Evolutionary conservation across 1,140 invertebrate species (phyloP).

Genomic region (Luehdorfia chinensis): DNA sequence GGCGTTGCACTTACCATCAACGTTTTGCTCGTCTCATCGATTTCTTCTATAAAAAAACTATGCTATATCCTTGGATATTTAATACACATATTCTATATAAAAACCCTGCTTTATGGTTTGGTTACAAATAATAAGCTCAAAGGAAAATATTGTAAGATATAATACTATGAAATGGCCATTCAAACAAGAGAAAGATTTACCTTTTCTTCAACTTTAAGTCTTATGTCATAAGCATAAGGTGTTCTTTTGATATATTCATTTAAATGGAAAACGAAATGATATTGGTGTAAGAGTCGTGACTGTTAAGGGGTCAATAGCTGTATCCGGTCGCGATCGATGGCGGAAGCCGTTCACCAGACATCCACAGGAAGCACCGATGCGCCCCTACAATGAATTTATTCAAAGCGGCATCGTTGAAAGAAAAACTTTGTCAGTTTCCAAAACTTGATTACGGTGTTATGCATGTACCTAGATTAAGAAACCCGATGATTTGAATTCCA

Average conservation of each 20-base stretch:
- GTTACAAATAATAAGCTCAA: no score
- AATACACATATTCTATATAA: no score
- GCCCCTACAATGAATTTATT: conserved; percentile 31
- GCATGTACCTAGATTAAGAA: no score
- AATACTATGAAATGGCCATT: conserved; percentile 17
- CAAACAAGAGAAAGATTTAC: conserved; percentile 2
- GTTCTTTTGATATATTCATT: conserved; percentile 12
- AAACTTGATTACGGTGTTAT: no score
- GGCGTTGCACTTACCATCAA: no score
- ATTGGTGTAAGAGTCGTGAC: conserved; percentile 38
- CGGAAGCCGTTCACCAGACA: conserved; percentile 34
- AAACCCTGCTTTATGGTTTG: no score
- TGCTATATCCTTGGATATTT: no score
- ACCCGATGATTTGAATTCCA: no score
- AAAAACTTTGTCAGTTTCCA: conserved; percentile 10
- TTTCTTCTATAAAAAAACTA: no score
- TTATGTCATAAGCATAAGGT: conserved; percentile 15
- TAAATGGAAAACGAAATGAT: conserved; percentile 21
- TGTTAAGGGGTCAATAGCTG: conserved; percentile 53
- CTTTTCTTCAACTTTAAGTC: conserved; percentile 25
- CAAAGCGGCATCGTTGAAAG: conserved; percentile 16
- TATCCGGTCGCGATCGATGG: conserved; percentile 45
- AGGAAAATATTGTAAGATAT: conserved; percentile 17
- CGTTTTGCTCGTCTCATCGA: no score
- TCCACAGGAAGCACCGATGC: conserved; percentile 39